Evolutionary conservation across 2,797 vertebrate species (phyloP).

Genomic region (Microctenopoma lineatum): DNA sequence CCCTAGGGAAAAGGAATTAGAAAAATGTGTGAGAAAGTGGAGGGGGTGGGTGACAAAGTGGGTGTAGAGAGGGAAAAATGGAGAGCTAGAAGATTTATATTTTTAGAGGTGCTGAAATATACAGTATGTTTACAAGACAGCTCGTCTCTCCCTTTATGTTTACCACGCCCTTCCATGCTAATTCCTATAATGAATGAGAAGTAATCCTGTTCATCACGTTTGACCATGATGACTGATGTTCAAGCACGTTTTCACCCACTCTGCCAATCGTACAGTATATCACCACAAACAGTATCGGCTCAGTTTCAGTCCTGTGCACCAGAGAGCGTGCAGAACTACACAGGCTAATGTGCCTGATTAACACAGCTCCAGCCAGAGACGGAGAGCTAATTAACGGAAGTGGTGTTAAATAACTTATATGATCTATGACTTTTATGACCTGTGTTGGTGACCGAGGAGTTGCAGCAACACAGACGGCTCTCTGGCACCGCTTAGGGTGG

Average conservation of each 20-base stretch:
- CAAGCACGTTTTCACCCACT: conserved; percentile 22
- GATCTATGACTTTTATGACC: conserved; percentile 68
- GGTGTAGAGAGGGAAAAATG: conserved; percentile 54
- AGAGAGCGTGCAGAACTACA: conserved; percentile 26
- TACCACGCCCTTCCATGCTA: conserved; percentile 11
- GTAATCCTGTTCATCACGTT: conserved; percentile 21
- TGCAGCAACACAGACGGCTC: conserved; percentile 51
- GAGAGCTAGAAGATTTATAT: conserved; percentile 46
- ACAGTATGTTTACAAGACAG: conserved; percentile 5
- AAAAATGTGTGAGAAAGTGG: conserved; percentile 35
- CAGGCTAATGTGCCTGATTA: conserved; percentile 52
- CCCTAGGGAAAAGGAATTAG: conserved; percentile 71
- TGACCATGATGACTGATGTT: conserved; percentile 21
- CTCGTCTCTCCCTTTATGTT: conserved; percentile 32
- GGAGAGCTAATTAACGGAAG: conserved; percentile 63
- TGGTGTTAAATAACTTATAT: conserved; percentile 61
- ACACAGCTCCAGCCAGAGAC: conserved; percentile 37
- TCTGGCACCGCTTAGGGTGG: conserved; percentile 45
- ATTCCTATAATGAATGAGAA: conserved; percentile 17
- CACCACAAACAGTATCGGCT: conserved; percentile 16
- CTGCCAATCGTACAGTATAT: conserved; percentile 28
- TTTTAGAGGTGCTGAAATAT: conserved; percentile 54
- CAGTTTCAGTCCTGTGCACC: conserved; percentile 7
- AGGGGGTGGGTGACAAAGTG: conserved; percentile 41
- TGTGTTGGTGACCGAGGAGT: conserved; percentile 53